Evolutionary conservation across 2,113 vertebrate species (phyloP), one percentile per base, ranked within the genome.

Genomic region (Oxyruncus cristatus): DNA sequence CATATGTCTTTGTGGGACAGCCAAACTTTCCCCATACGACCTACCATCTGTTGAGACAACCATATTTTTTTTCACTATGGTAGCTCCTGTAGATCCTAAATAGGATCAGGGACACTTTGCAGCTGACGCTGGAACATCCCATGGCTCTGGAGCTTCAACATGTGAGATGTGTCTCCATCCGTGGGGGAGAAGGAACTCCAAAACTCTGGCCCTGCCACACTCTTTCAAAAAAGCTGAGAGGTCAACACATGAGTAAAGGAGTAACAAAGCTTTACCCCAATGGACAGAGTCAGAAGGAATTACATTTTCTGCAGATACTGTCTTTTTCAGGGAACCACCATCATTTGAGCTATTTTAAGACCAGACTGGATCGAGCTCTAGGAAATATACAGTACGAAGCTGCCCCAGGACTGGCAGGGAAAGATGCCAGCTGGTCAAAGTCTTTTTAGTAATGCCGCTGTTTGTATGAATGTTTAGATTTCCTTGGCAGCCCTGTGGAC

Each of bases 401-500:
- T 96, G 75, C 73, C 88, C 52, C 86, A 85, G 66, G 80, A 78
- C 76, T 95, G 95, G 93, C 87, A 96, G 86, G 93, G 88, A 92
- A 87, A 85, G 49, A 82, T 81, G 93, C 83, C 91, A 91, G 66
- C 52, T 91, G 73, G 91, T 89, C 91, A 93, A 85, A 95, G 41
- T 58, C 79, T 89, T 95, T 94, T 95, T 44, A 92, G 95, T 92
- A 91, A 89, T 87, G 77, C 86, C 0, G 1, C 50, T 9, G 1
- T 90, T 95, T 93, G 50, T 83, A 79, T 0, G 0, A 92, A 92
- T 95, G 94, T 97, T 98, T 97, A 53, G 89, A 63, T 95, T 85
- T 96, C 44, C 76, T 97, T 22, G 8, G 97, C 95, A 98, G 77
- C 89, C 92, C 94, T 93, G 92, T 14, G 96, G 97, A 97, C 97